phyloP scores from a whole-genome alignment of 2,888 invertebrate species.

The Dicycla oo region DNA sequence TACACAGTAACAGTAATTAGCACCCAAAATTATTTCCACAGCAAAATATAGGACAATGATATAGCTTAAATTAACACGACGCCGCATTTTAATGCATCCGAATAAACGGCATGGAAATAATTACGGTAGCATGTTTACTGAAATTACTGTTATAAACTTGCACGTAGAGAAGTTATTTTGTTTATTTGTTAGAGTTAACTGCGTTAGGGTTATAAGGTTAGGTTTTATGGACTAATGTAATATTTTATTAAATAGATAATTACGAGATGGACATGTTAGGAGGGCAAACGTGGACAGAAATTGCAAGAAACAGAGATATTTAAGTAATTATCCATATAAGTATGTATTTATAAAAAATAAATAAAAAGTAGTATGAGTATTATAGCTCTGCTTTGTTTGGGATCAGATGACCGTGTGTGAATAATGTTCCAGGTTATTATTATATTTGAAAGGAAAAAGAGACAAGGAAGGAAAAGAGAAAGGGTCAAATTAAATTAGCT shows the following conservation, averaged over 20 bases:
- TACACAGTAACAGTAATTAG: slow-evolving; percentile 38
- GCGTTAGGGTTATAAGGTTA: neutral
- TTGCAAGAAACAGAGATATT: neutral
- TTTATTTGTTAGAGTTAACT: slow-evolving; percentile 40
- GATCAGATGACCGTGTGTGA: too few relatives aligned
- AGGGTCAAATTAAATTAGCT: too few relatives aligned
- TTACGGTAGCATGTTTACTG: slow-evolving; percentile 58
- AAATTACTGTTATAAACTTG: slow-evolving; percentile 64
- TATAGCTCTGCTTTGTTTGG: too few relatives aligned
- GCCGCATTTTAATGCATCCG: slow-evolving; percentile 63
- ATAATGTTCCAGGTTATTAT: too few relatives aligned
- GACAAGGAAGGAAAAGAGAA: too few relatives aligned
- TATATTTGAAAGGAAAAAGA: too few relatives aligned
- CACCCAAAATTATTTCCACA: slow-evolving; percentile 49
- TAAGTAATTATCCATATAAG: too few relatives aligned
- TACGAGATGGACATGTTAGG: neutral
- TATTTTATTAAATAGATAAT: neutral
- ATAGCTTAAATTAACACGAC: slow-evolving; percentile 61
- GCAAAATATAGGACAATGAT: slow-evolving; percentile 58
- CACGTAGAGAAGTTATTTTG: slow-evolving; percentile 49
- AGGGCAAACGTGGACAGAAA: neutral
- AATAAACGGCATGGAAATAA: slow-evolving; percentile 65
- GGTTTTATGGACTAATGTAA: neutral
- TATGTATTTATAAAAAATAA: too few relatives aligned
- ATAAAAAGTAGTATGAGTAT: too few relatives aligned